Evolutionary conservation across 2,888 invertebrate genomes (phyloP).

Genomic region (Ophion ventricosus): DNA sequence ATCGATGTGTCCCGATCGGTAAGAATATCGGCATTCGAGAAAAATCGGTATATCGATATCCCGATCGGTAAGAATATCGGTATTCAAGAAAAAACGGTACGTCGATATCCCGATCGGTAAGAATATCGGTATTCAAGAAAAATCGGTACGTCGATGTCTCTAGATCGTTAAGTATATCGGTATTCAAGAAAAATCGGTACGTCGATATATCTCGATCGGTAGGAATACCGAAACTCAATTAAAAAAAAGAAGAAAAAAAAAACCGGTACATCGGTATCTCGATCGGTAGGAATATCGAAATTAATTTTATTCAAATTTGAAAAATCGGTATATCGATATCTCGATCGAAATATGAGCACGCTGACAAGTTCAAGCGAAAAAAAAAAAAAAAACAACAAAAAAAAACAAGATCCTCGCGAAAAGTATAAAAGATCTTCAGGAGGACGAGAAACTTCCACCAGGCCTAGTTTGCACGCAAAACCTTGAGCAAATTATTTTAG

Average conservation of each 20-base stretch:
- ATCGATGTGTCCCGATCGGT: too few relatives aligned
- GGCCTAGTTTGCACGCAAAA: constrained; percentile 1
- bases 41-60: background rate
- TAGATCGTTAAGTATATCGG: background rate
- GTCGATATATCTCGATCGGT: too few relatives aligned
- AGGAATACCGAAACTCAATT: too few relatives aligned
- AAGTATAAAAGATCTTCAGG: background rate
- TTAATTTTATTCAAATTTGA: too few relatives aligned
- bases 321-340: too few relatives aligned
- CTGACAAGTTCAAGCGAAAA: background rate
- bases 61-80: background rate
- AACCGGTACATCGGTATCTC: too few relatives aligned
- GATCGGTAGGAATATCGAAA: too few relatives aligned
- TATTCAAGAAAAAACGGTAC: background rate
- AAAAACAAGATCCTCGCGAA: background rate
- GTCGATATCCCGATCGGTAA: background rate
- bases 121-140: background rate
- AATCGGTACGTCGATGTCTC: background rate
- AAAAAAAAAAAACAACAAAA: too few relatives aligned
- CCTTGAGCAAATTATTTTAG: constrained; percentile 21
- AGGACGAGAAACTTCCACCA: background rate
- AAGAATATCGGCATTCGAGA: background rate
- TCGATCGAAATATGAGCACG: background rate
- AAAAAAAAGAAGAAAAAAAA: too few relatives aligned
- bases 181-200: background rate